Conservation (phyloP, 2,797 vertebrate genomes). For the Menidia menidia region DNA sequence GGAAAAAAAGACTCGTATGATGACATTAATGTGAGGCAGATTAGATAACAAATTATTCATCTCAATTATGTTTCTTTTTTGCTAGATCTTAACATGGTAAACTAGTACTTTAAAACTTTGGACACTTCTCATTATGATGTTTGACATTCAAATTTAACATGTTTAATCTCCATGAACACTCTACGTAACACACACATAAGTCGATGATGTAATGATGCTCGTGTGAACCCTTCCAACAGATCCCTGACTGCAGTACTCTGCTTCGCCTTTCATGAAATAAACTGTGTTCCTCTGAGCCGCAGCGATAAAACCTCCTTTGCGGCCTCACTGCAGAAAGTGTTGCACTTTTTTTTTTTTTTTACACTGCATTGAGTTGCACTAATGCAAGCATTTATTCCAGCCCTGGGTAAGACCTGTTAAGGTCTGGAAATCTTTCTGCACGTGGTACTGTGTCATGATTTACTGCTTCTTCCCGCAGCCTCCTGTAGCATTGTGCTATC, state of each 20-base stretch:
- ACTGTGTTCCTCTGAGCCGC: conserved; percentile 19
- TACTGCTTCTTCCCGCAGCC: conserved; percentile 26
- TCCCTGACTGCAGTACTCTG: background rate
- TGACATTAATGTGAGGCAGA: too few relatives aligned
- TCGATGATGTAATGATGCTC: background rate
- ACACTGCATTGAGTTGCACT: conserved; percentile 35
- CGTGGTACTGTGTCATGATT: conserved; percentile 39
- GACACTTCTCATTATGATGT: too few relatives aligned
- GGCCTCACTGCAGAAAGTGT: conserved; percentile 31
- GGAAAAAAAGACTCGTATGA: background rate
- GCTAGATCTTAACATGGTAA: too few relatives aligned
- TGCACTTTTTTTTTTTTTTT: conserved; percentile 49
- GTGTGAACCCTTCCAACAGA: background rate
- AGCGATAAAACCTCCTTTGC: conserved; percentile 23
- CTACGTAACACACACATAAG: background rate
- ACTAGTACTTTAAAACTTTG: too few relatives aligned
- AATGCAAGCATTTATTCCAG: conserved; percentile 16
- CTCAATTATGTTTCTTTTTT: too few relatives aligned
- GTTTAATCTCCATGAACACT: too few relatives aligned
- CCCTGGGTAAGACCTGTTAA: conserved; percentile 52
- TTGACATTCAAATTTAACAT: too few relatives aligned
- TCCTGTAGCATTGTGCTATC: conserved; percentile 25
- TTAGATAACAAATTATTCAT: background rate
- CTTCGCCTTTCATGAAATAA: conserved; percentile 9
- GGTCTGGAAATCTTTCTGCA: conserved; percentile 63